Evolutionary conservation across 2,113 vertebrate species (phyloP), one percentile per base, ranked within the genome.

Genomic region (Apistogramma diplotaenia): DNA sequence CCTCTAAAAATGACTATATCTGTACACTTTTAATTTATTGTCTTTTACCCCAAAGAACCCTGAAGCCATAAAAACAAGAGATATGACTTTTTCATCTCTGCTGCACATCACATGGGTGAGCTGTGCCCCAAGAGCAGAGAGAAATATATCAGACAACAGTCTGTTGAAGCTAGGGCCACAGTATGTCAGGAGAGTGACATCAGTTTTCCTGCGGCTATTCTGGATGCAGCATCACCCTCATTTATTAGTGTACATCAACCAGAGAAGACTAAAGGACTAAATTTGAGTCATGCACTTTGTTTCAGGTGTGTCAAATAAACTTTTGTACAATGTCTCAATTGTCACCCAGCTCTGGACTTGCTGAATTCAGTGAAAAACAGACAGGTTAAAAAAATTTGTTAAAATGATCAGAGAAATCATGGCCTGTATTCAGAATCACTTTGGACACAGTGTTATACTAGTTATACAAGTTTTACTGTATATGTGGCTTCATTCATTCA

Each of bases 271-370:
- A 74, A 82, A 73, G 23, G 40, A 53, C 27, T 65, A 25, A 72
- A 37, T n/a, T 76, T 82, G 78, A 83, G 16, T 83, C 77, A 84
- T 76, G 46, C 31, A 54, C 40, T 83, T 78, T 81, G 72, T 78
- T 86, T 73, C 46, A 76, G 70, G 13, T 84, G 55, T 73, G 58
- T 40, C 35, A 62, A 16, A 43, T 55, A 21, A 59, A 35, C 46
- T 54, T 79, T 84, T 4, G 15, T 71, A 54, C 53, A n/a, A 77
- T 35, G 35, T n/a, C 51, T 75, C 46, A 79, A 35, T 85, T 49
- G 31, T 81, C 31, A 60, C 71, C 53, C 49, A 79, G 65, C 12
- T 59, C 33, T 25, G 33, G 29, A 77, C 4, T 12, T 67, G 62
- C 16, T 29, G 6, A 49, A 43, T 9, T 70, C 23, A 6, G 9